phyloP scores from a whole-genome alignment of 1,140 invertebrate species.

The Triops longicaudatus region DNA sequence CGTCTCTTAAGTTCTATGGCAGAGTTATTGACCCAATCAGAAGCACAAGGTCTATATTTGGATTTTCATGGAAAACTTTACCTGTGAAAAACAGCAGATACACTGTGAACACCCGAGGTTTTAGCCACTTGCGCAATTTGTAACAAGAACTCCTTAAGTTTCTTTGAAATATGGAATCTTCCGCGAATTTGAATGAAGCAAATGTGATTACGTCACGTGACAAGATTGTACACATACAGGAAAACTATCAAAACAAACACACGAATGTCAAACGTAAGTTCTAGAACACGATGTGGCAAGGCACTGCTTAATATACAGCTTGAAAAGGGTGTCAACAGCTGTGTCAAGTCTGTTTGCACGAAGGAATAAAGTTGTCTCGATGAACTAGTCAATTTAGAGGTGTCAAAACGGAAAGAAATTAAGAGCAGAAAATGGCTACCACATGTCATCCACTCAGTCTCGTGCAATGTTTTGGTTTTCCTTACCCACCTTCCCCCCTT shows the following conservation, averaged over 20 bases:
- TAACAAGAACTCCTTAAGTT: too few relatives aligned
- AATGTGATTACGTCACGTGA: not conserved
- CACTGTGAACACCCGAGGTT: too few relatives aligned
- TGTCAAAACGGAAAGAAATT: not conserved
- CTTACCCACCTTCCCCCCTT: not conserved
- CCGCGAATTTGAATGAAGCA: not conserved
- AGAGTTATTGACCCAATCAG: too few relatives aligned
- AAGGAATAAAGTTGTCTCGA: not conserved
- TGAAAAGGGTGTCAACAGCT: not conserved
- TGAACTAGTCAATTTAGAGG: not conserved
- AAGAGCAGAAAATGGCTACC: not conserved
- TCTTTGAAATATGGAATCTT: too few relatives aligned
- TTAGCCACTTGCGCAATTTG: too few relatives aligned
- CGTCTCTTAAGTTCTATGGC: too few relatives aligned
- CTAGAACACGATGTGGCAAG: not conserved
- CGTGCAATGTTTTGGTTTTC: constrained; percentile 15
- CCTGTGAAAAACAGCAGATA: too few relatives aligned
- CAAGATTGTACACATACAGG: not conserved
- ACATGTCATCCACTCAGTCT: constrained; percentile 14
- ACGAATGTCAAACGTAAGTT: not conserved
- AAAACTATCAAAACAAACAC: not conserved
- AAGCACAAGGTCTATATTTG: too few relatives aligned
- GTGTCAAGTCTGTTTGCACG: not conserved
- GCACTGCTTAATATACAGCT: not conserved
- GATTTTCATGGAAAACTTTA: too few relatives aligned